Percentiles rank a stretch among this genome's conserved stretches.
Conservation (phyloP, 2,888 invertebrate species). For the Cantharis flavilabris region DNA sequence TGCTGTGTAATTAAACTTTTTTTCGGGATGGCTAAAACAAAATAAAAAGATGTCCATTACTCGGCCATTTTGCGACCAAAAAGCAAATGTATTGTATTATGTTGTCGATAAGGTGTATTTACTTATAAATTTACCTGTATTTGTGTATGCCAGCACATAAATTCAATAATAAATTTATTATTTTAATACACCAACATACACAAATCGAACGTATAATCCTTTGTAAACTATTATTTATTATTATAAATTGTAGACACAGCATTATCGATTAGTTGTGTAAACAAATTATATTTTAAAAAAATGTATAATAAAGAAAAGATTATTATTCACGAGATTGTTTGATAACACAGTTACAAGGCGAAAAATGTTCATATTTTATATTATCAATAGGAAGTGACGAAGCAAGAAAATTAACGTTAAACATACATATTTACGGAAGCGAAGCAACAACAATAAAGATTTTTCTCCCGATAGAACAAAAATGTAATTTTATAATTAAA, state of each 20-base stretch:
- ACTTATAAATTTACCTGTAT: not conserved
- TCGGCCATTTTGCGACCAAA: not conserved
- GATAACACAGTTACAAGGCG: not conserved
- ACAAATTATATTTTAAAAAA: not conserved
- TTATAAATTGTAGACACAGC: not conserved
- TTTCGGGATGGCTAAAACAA: not conserved
- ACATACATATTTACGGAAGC: not conserved
- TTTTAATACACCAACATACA: not conserved
- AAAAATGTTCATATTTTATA: not conserved
- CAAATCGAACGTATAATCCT: not conserved
- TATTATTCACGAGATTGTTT: not conserved
- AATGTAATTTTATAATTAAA: not conserved
- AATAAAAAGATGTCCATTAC: not conserved
- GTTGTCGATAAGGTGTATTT: not conserved
- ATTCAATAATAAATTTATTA: not conserved
- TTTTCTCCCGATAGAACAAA: not conserved
- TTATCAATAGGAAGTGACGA: not conserved
- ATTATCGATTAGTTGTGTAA: not conserved
- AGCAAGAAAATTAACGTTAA: not conserved
- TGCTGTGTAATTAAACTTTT: no score
- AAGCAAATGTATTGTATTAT: not conserved
- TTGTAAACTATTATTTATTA: not conserved
- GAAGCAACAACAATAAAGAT: not conserved
- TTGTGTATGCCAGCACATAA: not conserved
- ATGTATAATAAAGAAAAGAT: not conserved